Percentiles rank a stretch among this genome's conserved stretches.
These are phyloP conservation scores for Ctenochaetus hawaiiensis DNA, from an alignment of 2,797 vertebrate genomes.

Conservation along the genomic window DNA sequence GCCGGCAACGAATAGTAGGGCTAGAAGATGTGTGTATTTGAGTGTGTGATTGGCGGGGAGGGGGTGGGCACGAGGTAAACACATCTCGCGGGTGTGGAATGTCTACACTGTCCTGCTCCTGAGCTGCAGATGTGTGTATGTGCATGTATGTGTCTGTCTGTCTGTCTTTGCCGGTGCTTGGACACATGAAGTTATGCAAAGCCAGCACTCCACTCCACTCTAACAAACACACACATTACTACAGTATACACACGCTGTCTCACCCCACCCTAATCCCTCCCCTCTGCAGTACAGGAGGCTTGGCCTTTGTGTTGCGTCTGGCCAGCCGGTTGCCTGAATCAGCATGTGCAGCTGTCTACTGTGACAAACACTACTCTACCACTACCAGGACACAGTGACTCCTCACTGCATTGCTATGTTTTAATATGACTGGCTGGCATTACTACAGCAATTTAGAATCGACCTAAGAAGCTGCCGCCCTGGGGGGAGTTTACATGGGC, in stretches of 20 bases:
- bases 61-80: conserved; percentile 41
- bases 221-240: conserved; percentile 27
- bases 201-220: conserved; percentile 36
- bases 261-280: conserved; percentile 45
- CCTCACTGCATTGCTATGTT: conserved; percentile 58
- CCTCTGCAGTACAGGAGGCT: conserved; percentile 54
- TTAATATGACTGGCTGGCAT: conserved; percentile 61
- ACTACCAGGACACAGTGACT: conserved; percentile 63
- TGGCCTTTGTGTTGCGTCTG: conserved; percentile 73
- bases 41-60: not conserved
- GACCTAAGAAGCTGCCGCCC: conserved; percentile 54
- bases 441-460: conserved; percentile 67
- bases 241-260: conserved; percentile 27
- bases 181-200: conserved; percentile 56
- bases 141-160: not conserved
- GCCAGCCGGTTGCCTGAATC: conserved; percentile 74
- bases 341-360: conserved; percentile 78
- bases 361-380: conserved; percentile 59
- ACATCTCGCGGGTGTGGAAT: conserved; percentile 60
- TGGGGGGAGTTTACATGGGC: conserved; percentile 54
- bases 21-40: conserved; percentile 23
- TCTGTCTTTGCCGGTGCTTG: conserved; percentile 28
- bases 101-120: conserved; percentile 38
- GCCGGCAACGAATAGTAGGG: conserved; percentile 30
- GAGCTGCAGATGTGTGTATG: conserved; percentile 17